phyloP scores from a whole-genome alignment of 1,140 invertebrate species.

The Sarcophaga peregrina region DNA sequence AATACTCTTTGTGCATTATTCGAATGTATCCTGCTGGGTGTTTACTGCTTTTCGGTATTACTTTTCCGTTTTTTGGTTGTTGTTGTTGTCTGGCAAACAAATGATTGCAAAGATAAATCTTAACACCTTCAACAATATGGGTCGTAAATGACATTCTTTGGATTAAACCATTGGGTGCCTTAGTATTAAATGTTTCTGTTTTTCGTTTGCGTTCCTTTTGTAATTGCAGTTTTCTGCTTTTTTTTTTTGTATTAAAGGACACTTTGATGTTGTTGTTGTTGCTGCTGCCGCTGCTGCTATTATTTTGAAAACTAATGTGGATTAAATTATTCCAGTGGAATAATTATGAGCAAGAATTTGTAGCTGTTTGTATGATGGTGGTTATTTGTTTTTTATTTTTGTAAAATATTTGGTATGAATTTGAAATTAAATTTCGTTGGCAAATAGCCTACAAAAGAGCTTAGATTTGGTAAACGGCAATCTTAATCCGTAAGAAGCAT shows the following conservation, averaged over 20 bases:
- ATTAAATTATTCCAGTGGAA: slow-evolving; percentile 32
- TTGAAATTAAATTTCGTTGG: neutral
- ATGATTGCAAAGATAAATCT: slow-evolving; percentile 41
- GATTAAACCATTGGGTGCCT: slow-evolving; percentile 34
- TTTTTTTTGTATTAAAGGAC: neutral
- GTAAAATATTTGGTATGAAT: neutral
- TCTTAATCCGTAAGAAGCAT: too few species aligned
- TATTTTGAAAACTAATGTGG: slow-evolving; percentile 22
- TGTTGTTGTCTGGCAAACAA: slow-evolving; percentile 10
- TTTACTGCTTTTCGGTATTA: slow-evolving; percentile 22
- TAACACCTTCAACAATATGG: slow-evolving; percentile 35
- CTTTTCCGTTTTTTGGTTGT: neutral
- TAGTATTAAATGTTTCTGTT: neutral
- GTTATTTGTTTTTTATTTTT: neutral
- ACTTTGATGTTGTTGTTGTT: neutral
- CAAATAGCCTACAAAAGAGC: neutral
- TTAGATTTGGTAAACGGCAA: too few species aligned
- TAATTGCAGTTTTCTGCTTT: slow-evolving; percentile 3
- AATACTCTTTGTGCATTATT: neutral
- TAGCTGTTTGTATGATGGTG: neutral
- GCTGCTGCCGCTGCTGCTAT: neutral
- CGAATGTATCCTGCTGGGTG: slow-evolving; percentile 26
- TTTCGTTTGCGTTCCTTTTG: neutral
- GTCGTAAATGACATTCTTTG: slow-evolving; percentile 34
- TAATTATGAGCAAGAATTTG: neutral